Conservation (phyloP, 2,113 vertebrate species). For the Perccottus glenii region DNA sequence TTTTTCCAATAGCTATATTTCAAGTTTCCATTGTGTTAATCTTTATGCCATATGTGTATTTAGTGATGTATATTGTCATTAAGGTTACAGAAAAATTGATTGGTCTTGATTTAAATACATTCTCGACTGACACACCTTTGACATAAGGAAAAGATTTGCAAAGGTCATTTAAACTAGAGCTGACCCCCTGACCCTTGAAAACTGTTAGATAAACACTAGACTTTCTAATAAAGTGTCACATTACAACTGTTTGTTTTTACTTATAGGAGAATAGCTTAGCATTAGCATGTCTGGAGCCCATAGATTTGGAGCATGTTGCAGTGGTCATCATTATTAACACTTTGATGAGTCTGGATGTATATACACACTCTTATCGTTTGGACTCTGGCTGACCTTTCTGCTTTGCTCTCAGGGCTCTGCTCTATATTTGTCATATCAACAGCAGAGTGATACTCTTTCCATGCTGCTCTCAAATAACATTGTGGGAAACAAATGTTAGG, state of each 20-base stretch:
- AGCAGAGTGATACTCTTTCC: slow-evolving; percentile 71
- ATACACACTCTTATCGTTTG: slow-evolving; percentile 55
- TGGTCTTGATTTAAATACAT: not conserved
- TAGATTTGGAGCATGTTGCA: slow-evolving; percentile 38
- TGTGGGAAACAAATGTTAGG: slow-evolving; percentile 69
- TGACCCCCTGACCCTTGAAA: slow-evolving; percentile 44
- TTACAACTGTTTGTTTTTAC: slow-evolving; percentile 63
- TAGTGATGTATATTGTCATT: no score
- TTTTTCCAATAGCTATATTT: no score
- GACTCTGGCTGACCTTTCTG: slow-evolving; percentile 73
- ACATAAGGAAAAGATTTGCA: slow-evolving; percentile 33
- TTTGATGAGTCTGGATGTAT: slow-evolving; percentile 47
- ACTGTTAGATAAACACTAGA: slow-evolving; percentile 51
- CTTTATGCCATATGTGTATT: no score
- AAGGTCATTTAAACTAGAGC: slow-evolving; percentile 52
- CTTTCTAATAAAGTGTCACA: slow-evolving; percentile 52
- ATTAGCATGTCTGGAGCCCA: slow-evolving; percentile 27
- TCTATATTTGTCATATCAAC: slow-evolving; percentile 80
- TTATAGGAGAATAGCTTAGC: slow-evolving; percentile 34
- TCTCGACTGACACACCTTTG: slow-evolving; percentile 9
- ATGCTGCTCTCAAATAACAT: slow-evolving; percentile 71
- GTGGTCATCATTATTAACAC: slow-evolving; percentile 43
- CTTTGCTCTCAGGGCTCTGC: slow-evolving; percentile 67
- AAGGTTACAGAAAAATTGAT: not conserved
- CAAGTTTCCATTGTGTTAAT: no score